Conservation (phyloP, 2,888 invertebrate genomes). For the Erebia palarica region DNA sequence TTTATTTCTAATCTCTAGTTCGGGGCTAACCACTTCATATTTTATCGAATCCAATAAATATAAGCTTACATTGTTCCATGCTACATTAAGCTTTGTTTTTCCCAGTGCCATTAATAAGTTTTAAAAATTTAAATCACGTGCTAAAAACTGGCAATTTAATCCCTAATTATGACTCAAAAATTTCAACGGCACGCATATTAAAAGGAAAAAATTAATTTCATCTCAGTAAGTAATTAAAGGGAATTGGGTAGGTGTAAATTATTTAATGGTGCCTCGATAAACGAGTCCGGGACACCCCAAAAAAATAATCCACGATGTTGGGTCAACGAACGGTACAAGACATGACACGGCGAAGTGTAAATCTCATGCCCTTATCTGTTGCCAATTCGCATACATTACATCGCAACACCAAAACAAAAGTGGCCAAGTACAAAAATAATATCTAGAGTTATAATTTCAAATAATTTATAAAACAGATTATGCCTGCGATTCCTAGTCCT, state of each 20-base stretch:
- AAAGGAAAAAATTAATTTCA: slow-evolving; percentile 28
- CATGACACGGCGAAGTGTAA: slow-evolving; percentile 70
- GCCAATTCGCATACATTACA: slow-evolving; percentile 63
- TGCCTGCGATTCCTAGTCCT: no score
- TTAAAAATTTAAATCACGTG: slow-evolving; percentile 9
- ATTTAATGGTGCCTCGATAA: slow-evolving; percentile 34
- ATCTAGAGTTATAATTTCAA: not conserved
- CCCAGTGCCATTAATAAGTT: not conserved
- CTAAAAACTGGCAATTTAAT: slow-evolving; percentile 8
- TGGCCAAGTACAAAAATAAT: not conserved
- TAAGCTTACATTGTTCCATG: not conserved
- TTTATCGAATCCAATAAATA: not conserved
- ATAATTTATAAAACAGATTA: not conserved
- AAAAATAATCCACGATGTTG: slow-evolving; percentile 38
- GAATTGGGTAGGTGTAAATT: slow-evolving; percentile 34
- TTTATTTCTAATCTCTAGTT: no score
- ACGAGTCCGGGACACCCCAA: slow-evolving; percentile 36
- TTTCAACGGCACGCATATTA: slow-evolving; percentile 13
- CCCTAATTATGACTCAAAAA: slow-evolving; percentile 14
- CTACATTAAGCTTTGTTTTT: not conserved
- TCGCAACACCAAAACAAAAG: slow-evolving; percentile 10
- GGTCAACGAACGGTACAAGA: slow-evolving; percentile 66
- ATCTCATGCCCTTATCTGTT: slow-evolving; percentile 74
- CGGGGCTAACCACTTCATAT: not conserved
- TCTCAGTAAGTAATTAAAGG: slow-evolving; percentile 36